These are phyloP conservation scores for Solea senegalensis DNA, from an alignment of 2,113 vertebrate genomes.

Conservation along the genomic window DNA sequence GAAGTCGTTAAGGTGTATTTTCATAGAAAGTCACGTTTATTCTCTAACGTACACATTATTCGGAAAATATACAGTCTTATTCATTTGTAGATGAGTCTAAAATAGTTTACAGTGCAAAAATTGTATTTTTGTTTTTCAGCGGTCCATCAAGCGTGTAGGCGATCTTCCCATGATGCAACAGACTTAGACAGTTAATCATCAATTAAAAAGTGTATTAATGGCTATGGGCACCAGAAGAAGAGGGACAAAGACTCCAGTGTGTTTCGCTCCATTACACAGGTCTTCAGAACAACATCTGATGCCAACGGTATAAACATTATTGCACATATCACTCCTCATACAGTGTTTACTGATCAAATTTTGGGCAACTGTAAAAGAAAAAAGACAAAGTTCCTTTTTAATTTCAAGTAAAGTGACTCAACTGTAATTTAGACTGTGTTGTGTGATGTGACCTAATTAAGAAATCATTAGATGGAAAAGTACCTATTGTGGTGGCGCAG, in stretches of 20 bases:
- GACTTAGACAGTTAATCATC: slow-evolving; percentile 5
- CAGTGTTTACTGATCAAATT: slow-evolving; percentile 59
- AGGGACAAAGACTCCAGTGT: slow-evolving; percentile 13
- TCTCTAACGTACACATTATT: no score
- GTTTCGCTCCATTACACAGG: slow-evolving; percentile 47
- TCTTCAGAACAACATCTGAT: slow-evolving; percentile 40
- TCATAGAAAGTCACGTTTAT: no score
- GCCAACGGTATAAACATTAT: neutral
- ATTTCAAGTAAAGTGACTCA: neutral
- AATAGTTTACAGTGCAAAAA: neutral
- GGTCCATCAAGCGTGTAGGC: neutral
- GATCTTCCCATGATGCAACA: neutral
- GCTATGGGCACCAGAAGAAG: slow-evolving; percentile 15
- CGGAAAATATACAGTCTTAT: no score
- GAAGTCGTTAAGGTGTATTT: no score
- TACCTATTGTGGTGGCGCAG: slow-evolving; percentile 39
- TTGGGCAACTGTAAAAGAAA: slow-evolving; percentile 33
- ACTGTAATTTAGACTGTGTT: no score
- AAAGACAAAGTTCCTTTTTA: neutral
- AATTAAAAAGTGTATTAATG: slow-evolving; percentile 24
- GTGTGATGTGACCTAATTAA: neutral
- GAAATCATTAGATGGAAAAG: neutral
- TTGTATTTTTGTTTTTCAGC: neutral
- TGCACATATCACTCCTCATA: slow-evolving; percentile 52
- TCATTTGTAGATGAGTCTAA: neutral